phyloP scores from a whole-genome alignment of 2,113 vertebrate genomes.

The Felis catus region F.catus_Fca126_mat1.0 CM031419.1:207187501-207188000 shows the following conservation, averaged over 20 bases:
- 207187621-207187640: not conserved
- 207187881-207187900: not conserved
- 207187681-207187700: not conserved
- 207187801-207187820: not conserved
- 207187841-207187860: not conserved
- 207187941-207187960: not conserved
- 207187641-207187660: not conserved
- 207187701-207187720: not conserved
- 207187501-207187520: not conserved
- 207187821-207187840: fast-evolving
- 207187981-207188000: not conserved
- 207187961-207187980: not conserved
- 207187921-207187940: not conserved
- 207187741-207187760: not conserved
- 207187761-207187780: not conserved
- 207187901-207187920: not conserved
- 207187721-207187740: not conserved
- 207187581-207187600: not conserved
- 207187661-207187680: not conserved
- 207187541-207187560: not conserved
- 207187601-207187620: not conserved
- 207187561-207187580: not conserved
- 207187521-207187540: not conserved
- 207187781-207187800: not conserved
- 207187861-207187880: not conserved